These are phyloP conservation scores for Beris morrisii DNA, from an alignment of 2,888 invertebrate genomes.

Conservation along the genomic window DNA sequence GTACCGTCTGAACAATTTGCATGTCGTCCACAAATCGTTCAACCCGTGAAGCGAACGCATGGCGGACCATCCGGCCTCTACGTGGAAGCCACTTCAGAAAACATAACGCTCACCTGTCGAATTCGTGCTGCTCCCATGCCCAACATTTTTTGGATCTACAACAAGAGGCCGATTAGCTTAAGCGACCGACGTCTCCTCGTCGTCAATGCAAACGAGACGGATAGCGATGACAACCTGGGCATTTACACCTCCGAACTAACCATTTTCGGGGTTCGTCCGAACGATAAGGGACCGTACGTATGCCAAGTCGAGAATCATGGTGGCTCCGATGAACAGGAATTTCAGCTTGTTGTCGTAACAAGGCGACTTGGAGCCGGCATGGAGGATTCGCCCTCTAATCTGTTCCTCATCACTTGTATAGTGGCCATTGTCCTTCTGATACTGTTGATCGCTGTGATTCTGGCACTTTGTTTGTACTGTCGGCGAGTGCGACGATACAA, in stretches of 20 bases:
- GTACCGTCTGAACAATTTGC: conserved; percentile 74
- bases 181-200: conserved; percentile 54
- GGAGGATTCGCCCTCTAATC: conserved; percentile 58
- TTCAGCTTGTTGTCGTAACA: conserved; percentile 63
- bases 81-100: conserved; percentile 65
- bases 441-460: conserved; percentile 60
- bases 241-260: conserved; percentile 62
- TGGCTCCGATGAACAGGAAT: conserved; percentile 75
- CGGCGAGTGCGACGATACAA: conserved; percentile 60
- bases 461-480: conserved; percentile 59
- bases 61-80: conserved; percentile 52
- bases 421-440: conserved; percentile 62
- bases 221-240: conserved; percentile 49
- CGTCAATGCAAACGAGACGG: conserved; percentile 48
- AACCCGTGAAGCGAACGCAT: conserved; percentile 54
- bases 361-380: conserved; percentile 49
- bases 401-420: conserved; percentile 53
- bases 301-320: conserved; percentile 83
- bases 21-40: conserved; percentile 75
- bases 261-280: conserved; percentile 63
- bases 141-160: conserved; percentile 70
- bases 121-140: conserved; percentile 73
- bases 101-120: conserved; percentile 73
- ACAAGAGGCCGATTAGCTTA: conserved; percentile 59
- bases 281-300: conserved; percentile 73